Percentiles rank a stretch among this genome's conserved stretches.
phyloP scores from a whole-genome alignment of 2,888 invertebrate genomes.

The Oegoconia quadripuncta region DNA sequence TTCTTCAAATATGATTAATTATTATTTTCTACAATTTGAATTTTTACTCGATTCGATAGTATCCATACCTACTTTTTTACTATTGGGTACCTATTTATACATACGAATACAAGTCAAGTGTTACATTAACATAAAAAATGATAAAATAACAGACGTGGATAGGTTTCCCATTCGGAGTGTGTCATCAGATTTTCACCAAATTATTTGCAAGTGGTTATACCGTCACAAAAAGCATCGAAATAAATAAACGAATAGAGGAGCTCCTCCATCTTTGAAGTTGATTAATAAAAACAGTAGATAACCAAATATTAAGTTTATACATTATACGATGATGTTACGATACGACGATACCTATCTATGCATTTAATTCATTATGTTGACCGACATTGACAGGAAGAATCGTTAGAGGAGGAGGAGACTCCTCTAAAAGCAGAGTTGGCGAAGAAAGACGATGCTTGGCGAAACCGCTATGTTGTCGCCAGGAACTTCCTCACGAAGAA shows the following conservation, averaged over 20 bases:
- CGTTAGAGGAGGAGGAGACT: constrained; percentile 70
- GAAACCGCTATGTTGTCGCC: constrained; percentile 67
- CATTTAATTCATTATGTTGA: not conserved
- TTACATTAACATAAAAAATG: no score
- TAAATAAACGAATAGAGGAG: not conserved
- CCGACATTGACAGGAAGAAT: constrained; percentile 53
- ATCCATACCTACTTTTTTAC: no score
- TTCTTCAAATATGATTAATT: no score
- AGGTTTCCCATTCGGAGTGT: no score
- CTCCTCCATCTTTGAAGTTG: not conserved
- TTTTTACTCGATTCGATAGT: no score
- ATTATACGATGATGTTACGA: not conserved
- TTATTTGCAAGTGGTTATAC: not conserved
- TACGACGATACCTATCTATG: not conserved
- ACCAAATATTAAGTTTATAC: no score
- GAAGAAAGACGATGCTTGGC: constrained; percentile 83
- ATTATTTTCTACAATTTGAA: no score
- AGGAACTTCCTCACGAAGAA: constrained; percentile 67
- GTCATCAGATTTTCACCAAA: no score
- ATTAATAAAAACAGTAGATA: no score
- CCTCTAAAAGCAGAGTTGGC: constrained; percentile 79
- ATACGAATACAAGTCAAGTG: no score
- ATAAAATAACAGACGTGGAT: no score
- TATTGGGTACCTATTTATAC: no score
- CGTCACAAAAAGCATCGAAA: not conserved